These are phyloP conservation scores for Camptogramma bilineatum DNA, from an alignment of 2,888 invertebrate genomes.

Conservation along the genomic window DNA sequence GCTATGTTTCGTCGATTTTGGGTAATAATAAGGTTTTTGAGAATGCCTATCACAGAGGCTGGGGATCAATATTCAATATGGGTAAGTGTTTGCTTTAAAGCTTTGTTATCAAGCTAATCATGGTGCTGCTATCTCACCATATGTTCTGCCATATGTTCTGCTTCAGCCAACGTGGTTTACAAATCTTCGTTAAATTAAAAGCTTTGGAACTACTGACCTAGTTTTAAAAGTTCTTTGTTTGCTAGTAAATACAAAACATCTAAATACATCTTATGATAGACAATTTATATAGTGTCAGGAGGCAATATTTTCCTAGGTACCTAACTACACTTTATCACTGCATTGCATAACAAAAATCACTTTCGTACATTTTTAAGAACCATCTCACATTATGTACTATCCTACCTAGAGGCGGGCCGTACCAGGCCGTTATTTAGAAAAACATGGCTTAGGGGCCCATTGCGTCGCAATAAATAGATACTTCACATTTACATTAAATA, in stretches of 20 bases:
- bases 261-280: too few species aligned
- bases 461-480: neutral
- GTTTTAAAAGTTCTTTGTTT: conserved; percentile 17
- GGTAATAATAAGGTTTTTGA: conserved; percentile 82
- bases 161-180: conserved; percentile 6
- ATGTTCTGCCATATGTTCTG: conserved; percentile 20
- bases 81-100: conserved; percentile 69
- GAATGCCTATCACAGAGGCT: conserved; percentile 81
- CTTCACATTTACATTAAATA: neutral
- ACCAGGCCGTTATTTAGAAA: too few species aligned
- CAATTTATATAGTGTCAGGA: too few species aligned
- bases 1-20: conserved; percentile 69
- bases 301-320: too few species aligned
- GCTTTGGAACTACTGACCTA: conserved; percentile 21
- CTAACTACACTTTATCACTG: too few species aligned
- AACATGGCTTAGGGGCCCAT: too few species aligned
- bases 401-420: too few species aligned
- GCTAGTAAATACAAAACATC: too few species aligned
- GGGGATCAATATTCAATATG: conserved; percentile 87
- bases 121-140: conserved; percentile 6
- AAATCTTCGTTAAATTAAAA: neutral
- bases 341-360: too few species aligned
- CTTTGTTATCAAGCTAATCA: neutral
- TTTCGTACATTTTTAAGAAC: too few species aligned
- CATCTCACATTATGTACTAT: too few species aligned